A percentile compares a stretch with the other conserved stretches of the same genome.
These are phyloP conservation scores for Arothron firmamentum DNA, from an alignment of 2,113 vertebrate species.

Conservation along the genomic window DNA sequence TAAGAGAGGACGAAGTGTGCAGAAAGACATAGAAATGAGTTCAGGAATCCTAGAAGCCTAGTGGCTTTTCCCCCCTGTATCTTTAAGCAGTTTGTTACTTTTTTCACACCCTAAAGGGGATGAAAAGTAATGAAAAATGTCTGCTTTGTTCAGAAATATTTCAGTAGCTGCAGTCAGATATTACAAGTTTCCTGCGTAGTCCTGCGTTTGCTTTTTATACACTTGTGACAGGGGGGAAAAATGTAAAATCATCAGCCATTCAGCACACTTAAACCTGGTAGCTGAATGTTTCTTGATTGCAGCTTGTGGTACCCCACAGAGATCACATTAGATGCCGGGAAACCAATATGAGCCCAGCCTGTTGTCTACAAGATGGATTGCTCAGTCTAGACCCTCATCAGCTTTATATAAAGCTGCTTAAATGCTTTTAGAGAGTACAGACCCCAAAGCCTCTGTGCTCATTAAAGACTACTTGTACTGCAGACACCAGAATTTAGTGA, in stretches of 20 bases:
- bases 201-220: not conserved
- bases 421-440: conserved; percentile 4
- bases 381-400: not conserved
- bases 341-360: conserved; percentile 5
- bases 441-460: not conserved
- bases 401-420: conserved; percentile 17
- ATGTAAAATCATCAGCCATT: not conserved
- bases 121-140: not conserved
- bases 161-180: not conserved
- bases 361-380: conserved; percentile 21
- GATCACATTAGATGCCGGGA: conserved; percentile 27
- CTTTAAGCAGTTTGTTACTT: not conserved
- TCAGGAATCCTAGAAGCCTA: not conserved
- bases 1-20: not conserved
- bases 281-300: conserved; percentile 13
- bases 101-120: not conserved
- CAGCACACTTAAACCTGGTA: not conserved
- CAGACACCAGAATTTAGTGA: too few species aligned
- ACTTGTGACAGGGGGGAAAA: too few species aligned
- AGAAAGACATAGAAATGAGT: conserved; percentile 13
- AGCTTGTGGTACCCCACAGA: conserved; percentile 6
- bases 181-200: not conserved
- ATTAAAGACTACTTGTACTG: too few species aligned
- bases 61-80: not conserved
- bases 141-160: conserved; percentile 16